Conservation (phyloP, 2,113 vertebrate genomes). For the Oriolus oriolus region DNA sequence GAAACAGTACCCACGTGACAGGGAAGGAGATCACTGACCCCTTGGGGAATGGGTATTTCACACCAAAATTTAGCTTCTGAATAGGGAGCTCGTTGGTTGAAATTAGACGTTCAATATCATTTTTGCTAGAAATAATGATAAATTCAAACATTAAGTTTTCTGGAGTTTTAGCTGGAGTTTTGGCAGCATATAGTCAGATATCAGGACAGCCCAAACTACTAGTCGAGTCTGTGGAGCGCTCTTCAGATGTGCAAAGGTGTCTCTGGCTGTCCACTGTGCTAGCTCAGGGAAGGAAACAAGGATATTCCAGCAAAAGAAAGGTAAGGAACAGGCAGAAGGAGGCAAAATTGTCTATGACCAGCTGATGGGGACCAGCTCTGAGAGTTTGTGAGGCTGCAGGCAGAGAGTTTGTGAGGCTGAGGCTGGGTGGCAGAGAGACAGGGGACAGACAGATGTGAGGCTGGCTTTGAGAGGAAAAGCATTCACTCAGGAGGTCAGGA, state of each 20-base stretch:
- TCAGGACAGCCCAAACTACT: neutral
- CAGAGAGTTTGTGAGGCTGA: no score
- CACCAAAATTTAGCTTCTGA: neutral
- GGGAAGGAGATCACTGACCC: neutral
- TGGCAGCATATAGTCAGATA: neutral
- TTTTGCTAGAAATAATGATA: neutral
- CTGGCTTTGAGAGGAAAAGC: neutral
- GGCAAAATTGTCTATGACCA: neutral
- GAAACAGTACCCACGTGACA: fast-evolving
- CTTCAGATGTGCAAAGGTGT: neutral
- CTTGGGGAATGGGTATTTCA: neutral
- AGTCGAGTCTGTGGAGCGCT: fast-evolving
- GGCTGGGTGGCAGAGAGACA: neutral
- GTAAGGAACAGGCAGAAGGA: neutral
- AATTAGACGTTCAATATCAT: neutral
- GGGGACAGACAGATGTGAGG: neutral
- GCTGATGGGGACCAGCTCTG: neutral
- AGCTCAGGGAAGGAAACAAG: neutral
- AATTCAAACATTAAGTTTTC: neutral
- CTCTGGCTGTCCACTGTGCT: neutral
- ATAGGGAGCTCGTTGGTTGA: neutral
- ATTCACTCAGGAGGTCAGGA: neutral
- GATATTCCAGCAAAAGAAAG: neutral
- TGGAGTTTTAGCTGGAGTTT: neutral
- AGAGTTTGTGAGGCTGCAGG: neutral